phyloP scores from a whole-genome alignment of 2,888 invertebrate species.

The Frankliniella intonsa region DNA sequence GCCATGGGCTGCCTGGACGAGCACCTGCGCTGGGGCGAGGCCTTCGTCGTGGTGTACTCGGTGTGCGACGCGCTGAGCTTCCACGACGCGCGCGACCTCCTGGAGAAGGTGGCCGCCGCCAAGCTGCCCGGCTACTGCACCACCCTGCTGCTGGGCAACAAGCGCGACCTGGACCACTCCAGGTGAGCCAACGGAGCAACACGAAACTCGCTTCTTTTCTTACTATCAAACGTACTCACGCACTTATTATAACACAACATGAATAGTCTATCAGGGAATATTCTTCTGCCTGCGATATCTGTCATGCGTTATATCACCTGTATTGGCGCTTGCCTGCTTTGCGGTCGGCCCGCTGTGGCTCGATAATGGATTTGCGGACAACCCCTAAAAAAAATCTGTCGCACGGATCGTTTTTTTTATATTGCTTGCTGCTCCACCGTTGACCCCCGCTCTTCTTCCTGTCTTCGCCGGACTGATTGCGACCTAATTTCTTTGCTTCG shows the following conservation, averaged over 20 bases:
- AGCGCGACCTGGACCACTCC: slow-evolving; percentile 73
- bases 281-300: too few species aligned
- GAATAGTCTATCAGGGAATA: too few species aligned
- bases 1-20: slow-evolving; percentile 70
- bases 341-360: too few species aligned
- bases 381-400: too few species aligned
- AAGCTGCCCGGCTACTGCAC: slow-evolving; percentile 72
- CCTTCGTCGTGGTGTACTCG: slow-evolving; percentile 76
- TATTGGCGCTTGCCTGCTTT: too few species aligned
- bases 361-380: too few species aligned
- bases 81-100: slow-evolving; percentile 64
- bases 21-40: slow-evolving; percentile 77
- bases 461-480: not conserved
- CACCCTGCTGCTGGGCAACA: slow-evolving; percentile 72
- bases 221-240: not conserved
- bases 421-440: too few species aligned
- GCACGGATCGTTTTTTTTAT: too few species aligned
- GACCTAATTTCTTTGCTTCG: slow-evolving; percentile 29
- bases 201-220: not conserved
- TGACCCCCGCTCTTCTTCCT: too few species aligned
- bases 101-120: slow-evolving; percentile 65
- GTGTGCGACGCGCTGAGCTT: slow-evolving; percentile 73
- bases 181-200: slow-evolving; percentile 49
- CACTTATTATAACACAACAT: not conserved
- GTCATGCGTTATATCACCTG: too few species aligned